Percentiles rank a stretch among this genome's conserved stretches.
Conservation (phyloP, 2,888 invertebrate species). For the Pocota personata region DNA sequence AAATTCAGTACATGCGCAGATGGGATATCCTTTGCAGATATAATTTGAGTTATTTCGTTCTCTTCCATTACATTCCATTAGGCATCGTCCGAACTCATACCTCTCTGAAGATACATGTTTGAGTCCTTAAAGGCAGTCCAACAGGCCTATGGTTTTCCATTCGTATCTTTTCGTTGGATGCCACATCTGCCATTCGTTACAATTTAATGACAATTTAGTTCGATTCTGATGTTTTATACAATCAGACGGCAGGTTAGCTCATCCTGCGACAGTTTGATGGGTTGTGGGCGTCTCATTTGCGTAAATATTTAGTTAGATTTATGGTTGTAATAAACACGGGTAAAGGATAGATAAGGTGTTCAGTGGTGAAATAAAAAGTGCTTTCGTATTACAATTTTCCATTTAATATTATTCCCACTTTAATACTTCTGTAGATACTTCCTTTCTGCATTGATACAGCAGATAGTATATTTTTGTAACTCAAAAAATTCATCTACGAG, state of each 20-base stretch:
- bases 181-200: not conserved
- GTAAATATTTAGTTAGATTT: not conserved
- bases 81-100: not conserved
- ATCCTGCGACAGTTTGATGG: not conserved
- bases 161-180: not conserved
- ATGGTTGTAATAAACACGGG: not conserved
- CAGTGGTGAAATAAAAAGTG: too few species aligned
- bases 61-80: not conserved
- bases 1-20: not conserved
- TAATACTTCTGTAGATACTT: too few species aligned
- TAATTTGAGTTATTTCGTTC: slow-evolving; percentile 3
- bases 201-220: not conserved
- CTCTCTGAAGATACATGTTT: slow-evolving; percentile 1
- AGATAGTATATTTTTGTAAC: too few species aligned
- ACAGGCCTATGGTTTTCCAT: not conserved
- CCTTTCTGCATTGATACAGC: too few species aligned
- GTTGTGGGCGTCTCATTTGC: not conserved
- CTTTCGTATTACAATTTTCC: too few species aligned
- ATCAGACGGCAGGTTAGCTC: not conserved
- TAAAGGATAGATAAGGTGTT: not conserved
- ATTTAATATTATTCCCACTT: too few species aligned
- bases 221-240: not conserved
- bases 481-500: too few species aligned
- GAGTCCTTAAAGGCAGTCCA: not conserved
- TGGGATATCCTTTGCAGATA: not conserved